Evolutionary conservation across 2,888 invertebrate species (phyloP).

Genomic region (Thecophora atra): DNA sequence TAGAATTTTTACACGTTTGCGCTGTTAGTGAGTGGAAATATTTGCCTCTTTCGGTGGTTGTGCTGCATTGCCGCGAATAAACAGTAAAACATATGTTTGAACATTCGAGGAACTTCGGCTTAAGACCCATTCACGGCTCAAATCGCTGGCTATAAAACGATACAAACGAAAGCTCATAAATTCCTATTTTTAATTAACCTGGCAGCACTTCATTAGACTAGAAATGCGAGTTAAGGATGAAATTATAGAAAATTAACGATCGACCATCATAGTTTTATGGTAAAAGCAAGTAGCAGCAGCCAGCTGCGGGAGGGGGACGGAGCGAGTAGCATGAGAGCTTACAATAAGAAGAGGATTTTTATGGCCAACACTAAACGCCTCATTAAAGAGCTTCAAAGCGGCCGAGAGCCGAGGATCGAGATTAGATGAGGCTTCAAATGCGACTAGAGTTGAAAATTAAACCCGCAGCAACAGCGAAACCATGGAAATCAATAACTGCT

Average conservation of each 20-base stretch:
- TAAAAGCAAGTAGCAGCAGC: not conserved
- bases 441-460: not conserved
- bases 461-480: not conserved
- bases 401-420: not conserved
- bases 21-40: too few species aligned
- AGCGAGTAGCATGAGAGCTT: not conserved
- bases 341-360: constrained; percentile 23
- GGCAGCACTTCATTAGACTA: constrained; percentile 31
- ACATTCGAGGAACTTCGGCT: not conserved
- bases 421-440: not conserved
- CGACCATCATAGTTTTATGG: not conserved
- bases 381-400: not conserved
- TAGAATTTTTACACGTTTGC: too few species aligned
- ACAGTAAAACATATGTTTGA: too few species aligned
- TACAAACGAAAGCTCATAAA: constrained; percentile 22
- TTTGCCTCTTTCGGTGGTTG: too few species aligned
- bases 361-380: constrained; percentile 22
- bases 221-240: not conserved
- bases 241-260: not conserved
- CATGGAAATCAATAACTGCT: constrained; percentile 9
- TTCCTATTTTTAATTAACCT: constrained; percentile 30
- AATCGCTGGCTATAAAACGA: constrained; percentile 7
- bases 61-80: too few species aligned
- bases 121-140: not conserved
- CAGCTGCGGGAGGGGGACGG: not conserved